A percentile compares a stretch with the other conserved stretches of the same genome.
Conservation (phyloP, 1,140 invertebrate species). For the Ceratitis capitata region DNA sequence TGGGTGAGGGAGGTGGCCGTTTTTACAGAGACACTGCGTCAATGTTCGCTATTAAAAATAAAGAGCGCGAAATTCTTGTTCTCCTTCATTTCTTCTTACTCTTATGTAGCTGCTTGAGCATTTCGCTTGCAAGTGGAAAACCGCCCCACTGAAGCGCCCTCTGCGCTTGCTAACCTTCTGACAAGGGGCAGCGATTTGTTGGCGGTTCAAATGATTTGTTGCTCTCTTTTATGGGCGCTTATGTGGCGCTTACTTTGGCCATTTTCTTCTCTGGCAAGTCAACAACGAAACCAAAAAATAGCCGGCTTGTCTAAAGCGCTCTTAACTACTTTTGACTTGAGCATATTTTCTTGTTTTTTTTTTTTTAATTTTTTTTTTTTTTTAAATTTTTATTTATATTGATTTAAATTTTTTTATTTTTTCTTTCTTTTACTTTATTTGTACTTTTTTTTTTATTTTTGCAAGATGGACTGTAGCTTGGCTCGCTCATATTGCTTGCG, state of each 20-base stretch:
- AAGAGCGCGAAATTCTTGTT: no score
- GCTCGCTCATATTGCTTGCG: not conserved
- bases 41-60: no score
- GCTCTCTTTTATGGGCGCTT: not conserved
- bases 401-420: not conserved
- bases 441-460: not conserved
- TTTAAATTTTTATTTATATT: not conserved
- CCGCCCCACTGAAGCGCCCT: not conserved
- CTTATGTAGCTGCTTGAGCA: not conserved
- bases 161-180: not conserved
- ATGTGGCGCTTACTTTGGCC: not conserved
- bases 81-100: not conserved
- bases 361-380: not conserved
- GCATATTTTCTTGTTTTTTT: not conserved
- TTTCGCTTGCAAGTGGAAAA: not conserved
- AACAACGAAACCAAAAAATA: not conserved
- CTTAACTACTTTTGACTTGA: not conserved
- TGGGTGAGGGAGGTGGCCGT: not conserved
- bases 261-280: not conserved
- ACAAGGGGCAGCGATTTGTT: not conserved
- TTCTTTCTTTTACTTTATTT: not conserved
- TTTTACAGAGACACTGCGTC: not conserved
- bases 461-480: no score
- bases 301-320: not conserved
- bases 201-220: not conserved